These are phyloP conservation scores for Hyppa rectilinea DNA, from an alignment of 2,888 invertebrate species.

Conservation along the genomic window DNA sequence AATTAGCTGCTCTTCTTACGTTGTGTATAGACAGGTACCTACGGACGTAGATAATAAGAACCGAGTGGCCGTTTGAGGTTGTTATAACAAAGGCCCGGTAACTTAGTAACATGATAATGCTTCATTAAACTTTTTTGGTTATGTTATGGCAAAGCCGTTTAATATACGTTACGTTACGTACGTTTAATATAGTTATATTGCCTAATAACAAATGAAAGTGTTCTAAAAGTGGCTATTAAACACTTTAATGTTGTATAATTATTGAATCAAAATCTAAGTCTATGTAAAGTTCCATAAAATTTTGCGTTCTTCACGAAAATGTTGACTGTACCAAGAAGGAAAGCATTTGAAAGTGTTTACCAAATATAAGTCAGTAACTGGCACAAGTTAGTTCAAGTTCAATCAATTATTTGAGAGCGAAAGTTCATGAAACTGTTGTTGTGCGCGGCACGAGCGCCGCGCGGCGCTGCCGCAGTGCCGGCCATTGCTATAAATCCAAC, in stretches of 20 bases:
- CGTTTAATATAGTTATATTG: not conserved
- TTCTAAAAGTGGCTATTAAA: not conserved
- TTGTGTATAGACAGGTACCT: slow-evolving; percentile 26
- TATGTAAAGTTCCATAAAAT: slow-evolving; percentile 13
- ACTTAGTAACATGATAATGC: not conserved
- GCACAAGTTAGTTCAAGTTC: slow-evolving; percentile 57
- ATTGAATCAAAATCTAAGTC: slow-evolving; percentile 5
- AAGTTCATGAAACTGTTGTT: slow-evolving; percentile 68
- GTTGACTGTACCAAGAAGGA: slow-evolving; percentile 21
- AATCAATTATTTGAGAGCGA: slow-evolving; percentile 70
- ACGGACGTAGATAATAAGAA: slow-evolving; percentile 2
- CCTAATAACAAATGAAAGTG: not conserved
- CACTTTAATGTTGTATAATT: not conserved
- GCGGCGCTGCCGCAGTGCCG: slow-evolving; percentile 49
- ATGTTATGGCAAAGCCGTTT: no score
- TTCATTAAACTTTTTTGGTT: not conserved
- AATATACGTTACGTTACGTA: no score
- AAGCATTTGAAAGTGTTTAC: slow-evolving; percentile 57
- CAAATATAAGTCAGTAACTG: slow-evolving; percentile 57
- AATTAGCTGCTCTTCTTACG: slow-evolving; percentile 11
- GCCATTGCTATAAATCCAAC: slow-evolving; percentile 75
- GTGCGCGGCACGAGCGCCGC: slow-evolving; percentile 44
- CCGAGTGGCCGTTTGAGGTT: not conserved
- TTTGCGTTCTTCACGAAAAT: slow-evolving; percentile 17
- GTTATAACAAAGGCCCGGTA: not conserved